Evolutionary conservation across 2,888 invertebrate genomes (phyloP), one percentile per base, ranked within the genome.

Genomic region (Hirtodrosophila confusa): DNA sequence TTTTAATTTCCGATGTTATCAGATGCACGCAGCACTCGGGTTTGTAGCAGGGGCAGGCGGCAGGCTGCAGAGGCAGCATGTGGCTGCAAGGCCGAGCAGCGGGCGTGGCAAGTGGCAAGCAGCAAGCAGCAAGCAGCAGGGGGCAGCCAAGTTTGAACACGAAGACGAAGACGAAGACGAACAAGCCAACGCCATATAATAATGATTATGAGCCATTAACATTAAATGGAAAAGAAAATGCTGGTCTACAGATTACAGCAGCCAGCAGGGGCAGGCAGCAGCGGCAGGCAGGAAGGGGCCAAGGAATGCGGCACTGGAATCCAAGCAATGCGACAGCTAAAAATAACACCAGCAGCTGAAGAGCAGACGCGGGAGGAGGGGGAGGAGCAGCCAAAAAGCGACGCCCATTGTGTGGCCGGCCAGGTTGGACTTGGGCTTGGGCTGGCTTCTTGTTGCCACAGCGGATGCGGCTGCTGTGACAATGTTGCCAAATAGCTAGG

Each of bases 1-100:
- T 89, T 88, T 88, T 88, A 88, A 88, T 88, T 88, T 89, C 89
- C 82, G 88, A 88, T 88, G 88, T 88, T 89, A 88, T 88, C 88
- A 86, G 85, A 86, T 86, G 85, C 85, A 86, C 85, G 89, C 88
- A 88, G 88, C 74, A 31, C 7, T 57, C 65, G 61, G 65, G 55
- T 47, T 61, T 55, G 63, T 45, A 50, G 54, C 69, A 68, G 70
- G 67, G 72, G 51, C 57, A 60, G 47, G 54, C n/a, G 53, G 65
- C 64, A 9, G 44, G 45, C 45, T 12, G 35, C 44, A 31, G 56
- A 23, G n/a, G 55, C 69, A 54, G 64, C 63, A 76, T 66, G 69
- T 62, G 67, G 60, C 58, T 79, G 86, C 87, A 85, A 87, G 80
- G 80, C 87, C 87, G 86, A 45, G 54, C 55, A 56, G 53, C 37